Evolutionary conservation across 2,113 vertebrate species (phyloP).

Genomic region (Syngnathus scovelli): DNA sequence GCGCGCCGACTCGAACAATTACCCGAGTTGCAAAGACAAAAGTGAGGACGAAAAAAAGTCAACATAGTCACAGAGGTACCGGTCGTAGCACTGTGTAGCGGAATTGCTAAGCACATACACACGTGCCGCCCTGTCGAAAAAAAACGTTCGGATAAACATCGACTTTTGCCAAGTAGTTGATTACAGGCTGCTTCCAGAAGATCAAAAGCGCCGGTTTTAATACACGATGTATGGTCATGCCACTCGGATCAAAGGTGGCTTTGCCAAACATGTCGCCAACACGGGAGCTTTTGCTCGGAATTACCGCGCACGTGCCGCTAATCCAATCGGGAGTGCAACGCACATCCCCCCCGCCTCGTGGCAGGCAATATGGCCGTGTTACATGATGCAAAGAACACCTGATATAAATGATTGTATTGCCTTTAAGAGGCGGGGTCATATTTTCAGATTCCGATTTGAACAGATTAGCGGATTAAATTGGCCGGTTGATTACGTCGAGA

Average conservation of each 20-base stretch:
- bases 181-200: conserved; percentile 53
- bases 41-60: conserved; percentile 1
- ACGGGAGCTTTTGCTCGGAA: conserved; percentile 40
- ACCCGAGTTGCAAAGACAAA: conserved; percentile 12
- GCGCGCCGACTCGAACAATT: conserved; percentile 29
- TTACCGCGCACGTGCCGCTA: conserved; percentile 46
- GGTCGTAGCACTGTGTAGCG: too few relatives aligned
- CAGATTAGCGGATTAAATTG: too few relatives aligned
- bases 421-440: not conserved
- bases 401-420: not conserved
- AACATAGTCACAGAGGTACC: not conserved
- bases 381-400: not conserved
- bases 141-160: conserved; percentile 5
- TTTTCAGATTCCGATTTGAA: not conserved
- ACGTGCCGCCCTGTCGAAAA: not conserved
- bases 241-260: conserved; percentile 42
- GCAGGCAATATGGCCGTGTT: not conserved
- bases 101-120: not conserved
- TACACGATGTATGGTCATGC: conserved; percentile 15
- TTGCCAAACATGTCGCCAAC: conserved; percentile 34
- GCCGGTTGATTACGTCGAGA: too few relatives aligned
- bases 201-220: conserved; percentile 48
- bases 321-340: conserved; percentile 36
- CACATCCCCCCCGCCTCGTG: not conserved
- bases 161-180: conserved; percentile 54